Percentiles rank a stretch among this genome's conserved stretches.
phyloP scores from a whole-genome alignment of 1,140 invertebrate species.

The Ips typographus region DNA sequence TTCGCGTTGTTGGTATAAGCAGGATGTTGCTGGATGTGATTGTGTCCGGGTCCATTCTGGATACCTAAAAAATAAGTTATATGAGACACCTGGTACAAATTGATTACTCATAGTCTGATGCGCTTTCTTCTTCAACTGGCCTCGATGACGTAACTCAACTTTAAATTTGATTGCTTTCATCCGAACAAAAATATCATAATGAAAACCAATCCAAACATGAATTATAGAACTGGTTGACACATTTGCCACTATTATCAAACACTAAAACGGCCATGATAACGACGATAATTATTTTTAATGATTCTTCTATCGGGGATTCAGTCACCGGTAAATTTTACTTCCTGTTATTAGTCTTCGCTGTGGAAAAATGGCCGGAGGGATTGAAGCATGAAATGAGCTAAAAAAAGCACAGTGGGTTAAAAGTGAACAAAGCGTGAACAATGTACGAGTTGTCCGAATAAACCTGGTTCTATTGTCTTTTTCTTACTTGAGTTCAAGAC shows the following conservation, averaged over 20 bases:
- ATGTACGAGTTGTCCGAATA: too few relatives aligned
- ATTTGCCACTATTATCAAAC: too few relatives aligned
- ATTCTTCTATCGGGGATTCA: not conserved
- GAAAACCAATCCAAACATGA: too few relatives aligned
- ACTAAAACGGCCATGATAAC: too few relatives aligned
- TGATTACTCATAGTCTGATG: not conserved
- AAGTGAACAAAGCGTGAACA: too few relatives aligned
- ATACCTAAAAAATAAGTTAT: slow-evolving; percentile 40
- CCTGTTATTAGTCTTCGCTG: slow-evolving; percentile 3
- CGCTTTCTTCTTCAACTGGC: not conserved
- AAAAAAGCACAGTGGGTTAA: too few relatives aligned
- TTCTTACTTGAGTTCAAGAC: too few relatives aligned
- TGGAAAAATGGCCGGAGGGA: slow-evolving; percentile 14
- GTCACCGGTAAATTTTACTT: slow-evolving; percentile 15
- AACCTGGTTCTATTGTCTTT: too few relatives aligned
- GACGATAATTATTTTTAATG: not conserved
- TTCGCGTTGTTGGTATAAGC: slow-evolving; percentile 45
- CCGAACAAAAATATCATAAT: too few relatives aligned
- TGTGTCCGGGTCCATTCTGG: slow-evolving; percentile 45
- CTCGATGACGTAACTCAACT: too few relatives aligned
- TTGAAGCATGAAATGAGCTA: slow-evolving; percentile 20
- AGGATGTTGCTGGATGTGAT: slow-evolving; percentile 48
- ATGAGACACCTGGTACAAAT: not conserved
- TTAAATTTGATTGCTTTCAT: too few relatives aligned
- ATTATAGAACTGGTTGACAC: too few relatives aligned